Base-by-base conservation (phyloP, 2,113 vertebrate species). In the Ia io region DNA sequence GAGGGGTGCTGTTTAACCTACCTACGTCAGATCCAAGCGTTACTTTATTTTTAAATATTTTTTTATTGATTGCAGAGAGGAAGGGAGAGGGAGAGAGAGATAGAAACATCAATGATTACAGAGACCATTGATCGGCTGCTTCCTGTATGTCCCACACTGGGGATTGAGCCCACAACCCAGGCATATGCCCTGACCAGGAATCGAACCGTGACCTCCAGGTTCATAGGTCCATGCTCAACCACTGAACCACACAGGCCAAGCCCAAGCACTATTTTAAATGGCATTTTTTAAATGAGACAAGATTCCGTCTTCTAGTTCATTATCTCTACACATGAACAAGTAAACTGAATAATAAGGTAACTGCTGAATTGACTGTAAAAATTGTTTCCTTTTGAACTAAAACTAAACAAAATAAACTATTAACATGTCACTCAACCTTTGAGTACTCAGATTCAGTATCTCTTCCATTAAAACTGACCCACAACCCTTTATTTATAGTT, bases 401-500 rank as follows among this genome's bases (percentile, higher is more conserved):
- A 96, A 40, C n/a, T 92, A 76, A 71, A 63, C 23, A 73, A 73
- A 79, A 92, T 25, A 86, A 88, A 88, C 47, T 83, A 28, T 59
- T 32, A 87, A 8, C 17, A 65, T 87, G n/a, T 59, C 23, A 59
- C 16, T 83, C 25, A 95, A 3, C 0, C 18, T 93, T 94, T 86
- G 13, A 74, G 30, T 87, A 92, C 61, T 84, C 47, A 88, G 9
- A 86, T 70, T 69, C 56, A 79, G 32, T 28, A 71, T 84, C 84
- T 84, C 70, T 96, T 87, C 71, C 79, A 86, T 86, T 94, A 93
- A 89, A 91, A 89, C 4, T 93, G 90, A 91, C 40, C 28, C 32
- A 84, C 30, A 92, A 82, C 28, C 6, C 8, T 32, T 59, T 16
- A 40, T 74, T 95, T 91, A 53, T 84, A 22, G 80, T 97, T 95